A percentile compares a stretch with the other conserved stretches of the same genome.
phyloP scores from a whole-genome alignment of 2,113 vertebrate genomes.

The Pristiophorus japonicus region DNA sequence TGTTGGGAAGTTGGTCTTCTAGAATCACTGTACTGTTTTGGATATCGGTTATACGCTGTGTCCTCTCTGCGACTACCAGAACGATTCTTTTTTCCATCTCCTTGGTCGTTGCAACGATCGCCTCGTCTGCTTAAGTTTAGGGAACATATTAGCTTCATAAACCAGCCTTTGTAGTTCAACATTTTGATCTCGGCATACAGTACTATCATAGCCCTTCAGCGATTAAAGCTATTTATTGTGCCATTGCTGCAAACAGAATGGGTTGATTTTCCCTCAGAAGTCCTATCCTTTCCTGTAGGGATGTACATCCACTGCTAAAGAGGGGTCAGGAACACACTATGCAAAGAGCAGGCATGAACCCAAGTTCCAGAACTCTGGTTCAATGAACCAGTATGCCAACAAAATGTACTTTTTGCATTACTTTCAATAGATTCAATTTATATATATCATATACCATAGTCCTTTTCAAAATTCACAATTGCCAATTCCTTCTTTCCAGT shows the following conservation, averaged over 20 bases:
- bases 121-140: background rate
- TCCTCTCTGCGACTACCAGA: constrained; percentile 72
- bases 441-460: background rate
- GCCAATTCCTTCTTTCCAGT: background rate
- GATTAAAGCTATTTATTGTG: background rate
- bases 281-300: background rate
- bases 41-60: constrained; percentile 76
- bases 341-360: background rate
- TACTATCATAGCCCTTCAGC: background rate
- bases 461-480: background rate
- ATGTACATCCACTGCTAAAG: background rate
- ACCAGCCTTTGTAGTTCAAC: background rate
- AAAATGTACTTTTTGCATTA: background rate
- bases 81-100: constrained; percentile 80
- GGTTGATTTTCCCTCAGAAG: background rate
- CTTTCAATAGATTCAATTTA: background rate
- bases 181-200: background rate
- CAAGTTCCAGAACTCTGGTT: background rate
- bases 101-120: constrained; percentile 52
- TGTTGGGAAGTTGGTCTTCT: constrained; percentile 68
- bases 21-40: constrained; percentile 78
- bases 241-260: background rate
- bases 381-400: background rate
- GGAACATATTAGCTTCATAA: background rate
- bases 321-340: background rate